A percentile compares a stretch with the other conserved stretches of the same genome.
Conservation (phyloP, 1,140 invertebrate species). For the Leptinotarsa defecta region DNA sequence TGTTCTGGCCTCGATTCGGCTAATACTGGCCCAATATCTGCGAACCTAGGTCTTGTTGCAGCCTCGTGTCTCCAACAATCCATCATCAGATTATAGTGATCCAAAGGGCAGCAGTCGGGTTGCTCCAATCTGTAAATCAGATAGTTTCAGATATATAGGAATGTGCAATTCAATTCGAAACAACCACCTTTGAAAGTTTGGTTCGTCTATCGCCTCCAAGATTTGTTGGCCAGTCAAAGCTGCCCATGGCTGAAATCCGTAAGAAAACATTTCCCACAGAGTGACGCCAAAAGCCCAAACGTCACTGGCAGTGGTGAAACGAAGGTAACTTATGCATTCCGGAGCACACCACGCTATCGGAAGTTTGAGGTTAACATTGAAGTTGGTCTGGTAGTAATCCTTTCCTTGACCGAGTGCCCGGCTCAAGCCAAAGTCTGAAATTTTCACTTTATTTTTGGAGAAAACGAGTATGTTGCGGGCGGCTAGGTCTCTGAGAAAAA, state of each 20-base stretch:
- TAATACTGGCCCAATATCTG: constrained; percentile 78
- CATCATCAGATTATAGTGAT: constrained; percentile 91
- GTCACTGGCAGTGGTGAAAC: constrained; percentile 95
- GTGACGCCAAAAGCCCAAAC: constrained; percentile 98
- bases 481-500: constrained; percentile 79
- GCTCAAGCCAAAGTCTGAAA: constrained; percentile 96
- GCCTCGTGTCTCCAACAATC: constrained; percentile 96
- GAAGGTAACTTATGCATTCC: constrained; percentile 94
- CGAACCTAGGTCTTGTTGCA: constrained; percentile 86
- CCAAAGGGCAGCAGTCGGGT: constrained; percentile 92
- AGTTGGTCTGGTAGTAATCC: constrained; percentile 99
- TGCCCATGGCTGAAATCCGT: constrained; percentile 97
- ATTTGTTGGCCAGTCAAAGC: constrained; percentile 95
- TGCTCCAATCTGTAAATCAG: constrained; percentile 71
- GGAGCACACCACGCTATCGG: constrained; percentile 99
- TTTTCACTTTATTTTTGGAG: constrained; percentile 95
- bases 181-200: constrained; percentile 71
- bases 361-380: constrained; percentile 95
- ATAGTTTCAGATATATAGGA: neutral
- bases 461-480: constrained; percentile 96
- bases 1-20: constrained; percentile 90
- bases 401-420: constrained; percentile 95
- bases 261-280: constrained; percentile 99
- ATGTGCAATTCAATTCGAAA: neutral
- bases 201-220: constrained; percentile 92